These are phyloP conservation scores for Apostichopus leukothele DNA, from an alignment of 53 echinoderm and acorn worm genomes.

Conservation along the genomic window DNA sequence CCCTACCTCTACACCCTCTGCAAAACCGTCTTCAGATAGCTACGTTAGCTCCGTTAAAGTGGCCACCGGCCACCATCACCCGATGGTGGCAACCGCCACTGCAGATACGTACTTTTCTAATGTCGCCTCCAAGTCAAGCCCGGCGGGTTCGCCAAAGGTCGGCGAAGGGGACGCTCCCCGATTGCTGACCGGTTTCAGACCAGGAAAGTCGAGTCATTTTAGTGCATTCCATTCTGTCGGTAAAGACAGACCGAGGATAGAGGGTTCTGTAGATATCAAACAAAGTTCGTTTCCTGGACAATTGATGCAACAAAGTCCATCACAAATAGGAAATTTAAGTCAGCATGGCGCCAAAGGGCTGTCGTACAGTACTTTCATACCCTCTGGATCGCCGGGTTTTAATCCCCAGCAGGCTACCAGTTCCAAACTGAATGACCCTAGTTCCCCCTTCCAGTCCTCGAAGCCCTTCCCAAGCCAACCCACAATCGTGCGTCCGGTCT, in stretches of 20 bases:
- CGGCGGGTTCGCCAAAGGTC: neutral
- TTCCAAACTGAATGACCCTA: constrained; percentile 4
- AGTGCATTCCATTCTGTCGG: constrained; percentile 50
- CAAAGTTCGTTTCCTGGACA: constrained; percentile 6
- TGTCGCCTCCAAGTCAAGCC: neutral
- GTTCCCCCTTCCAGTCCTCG: constrained; percentile 9
- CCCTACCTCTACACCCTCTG: neutral
- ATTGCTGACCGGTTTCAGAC: neutral
- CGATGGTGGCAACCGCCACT: neutral
- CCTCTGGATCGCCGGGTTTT: neutral
- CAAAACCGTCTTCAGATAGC: neutral
- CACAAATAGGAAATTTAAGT: neutral
- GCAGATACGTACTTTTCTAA: neutral
- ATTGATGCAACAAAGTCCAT: neutral
- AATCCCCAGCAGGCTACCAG: neutral
- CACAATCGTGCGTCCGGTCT: constrained; percentile 22
- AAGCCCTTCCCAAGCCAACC: constrained; percentile 28
- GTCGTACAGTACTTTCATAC: constrained; percentile 1
- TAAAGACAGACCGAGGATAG: constrained; percentile 18
- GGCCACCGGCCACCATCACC: neutral
- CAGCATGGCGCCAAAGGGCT: neutral
- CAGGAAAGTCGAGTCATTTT: constrained; percentile 7
- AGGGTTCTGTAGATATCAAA: constrained; percentile 3
- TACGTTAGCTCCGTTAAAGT: neutral
- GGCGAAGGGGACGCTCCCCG: constrained; percentile 11